Evolutionary conservation across 2,797 vertebrate genomes (phyloP).

Genomic region (Cynopterus sphinx): DNA sequence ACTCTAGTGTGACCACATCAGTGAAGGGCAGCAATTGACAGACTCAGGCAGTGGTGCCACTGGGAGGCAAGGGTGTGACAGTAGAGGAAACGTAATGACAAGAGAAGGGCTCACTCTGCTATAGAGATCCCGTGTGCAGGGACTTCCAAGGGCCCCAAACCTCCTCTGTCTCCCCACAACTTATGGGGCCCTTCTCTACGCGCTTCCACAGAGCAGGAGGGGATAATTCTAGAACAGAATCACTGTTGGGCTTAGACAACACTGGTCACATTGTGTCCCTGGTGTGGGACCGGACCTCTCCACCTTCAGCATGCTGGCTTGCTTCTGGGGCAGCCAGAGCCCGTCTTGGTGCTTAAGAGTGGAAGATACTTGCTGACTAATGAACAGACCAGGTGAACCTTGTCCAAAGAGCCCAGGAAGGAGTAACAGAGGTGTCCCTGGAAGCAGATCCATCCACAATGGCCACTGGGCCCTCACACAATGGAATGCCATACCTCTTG

Average conservation of each 20-base stretch:
- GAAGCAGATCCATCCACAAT: not conserved
- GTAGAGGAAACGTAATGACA: no score
- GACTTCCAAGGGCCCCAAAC: not conserved
- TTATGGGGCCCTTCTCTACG: not conserved
- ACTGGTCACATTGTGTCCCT: rapidly evolving
- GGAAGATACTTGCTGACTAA: not conserved
- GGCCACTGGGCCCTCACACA: not conserved
- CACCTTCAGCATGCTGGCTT: not conserved
- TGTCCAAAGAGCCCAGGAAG: not conserved
- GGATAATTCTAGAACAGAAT: not conserved
- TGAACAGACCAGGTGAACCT: not conserved
- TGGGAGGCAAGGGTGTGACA: not conserved
- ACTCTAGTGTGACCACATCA: not conserved
- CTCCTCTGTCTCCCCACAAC: not conserved
- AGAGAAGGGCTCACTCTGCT: no score
- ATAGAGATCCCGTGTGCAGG: not conserved
- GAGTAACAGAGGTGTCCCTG: not conserved
- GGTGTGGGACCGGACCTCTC: not conserved
- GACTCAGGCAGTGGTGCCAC: not conserved
- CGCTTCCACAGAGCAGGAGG: not conserved
- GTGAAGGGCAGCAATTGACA: not conserved
- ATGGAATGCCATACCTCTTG: not conserved
- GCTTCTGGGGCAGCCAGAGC: rapidly evolving
- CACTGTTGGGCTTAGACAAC: not conserved
- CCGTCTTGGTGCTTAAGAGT: rapidly evolving